Percentiles rank a stretch among this genome's conserved stretches.
Evolutionary conservation across 2,888 invertebrate genomes (phyloP).

Genomic region (Eupithecia subumbrata): DNA sequence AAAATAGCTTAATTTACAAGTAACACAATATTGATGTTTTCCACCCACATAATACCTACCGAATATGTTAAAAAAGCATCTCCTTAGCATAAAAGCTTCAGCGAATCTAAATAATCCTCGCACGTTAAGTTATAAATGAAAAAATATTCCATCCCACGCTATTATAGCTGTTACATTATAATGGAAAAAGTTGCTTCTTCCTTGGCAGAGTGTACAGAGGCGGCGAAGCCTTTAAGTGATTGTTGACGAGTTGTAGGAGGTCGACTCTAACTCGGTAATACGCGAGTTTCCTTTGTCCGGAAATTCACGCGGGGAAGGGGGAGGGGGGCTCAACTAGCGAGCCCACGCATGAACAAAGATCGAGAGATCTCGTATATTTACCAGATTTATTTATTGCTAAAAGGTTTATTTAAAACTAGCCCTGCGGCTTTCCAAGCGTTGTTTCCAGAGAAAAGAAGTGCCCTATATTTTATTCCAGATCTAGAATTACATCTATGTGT

Average conservation of each 20-base stretch:
- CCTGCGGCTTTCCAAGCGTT: not conserved
- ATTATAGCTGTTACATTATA: conserved; percentile 17
- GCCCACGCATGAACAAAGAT: not conserved
- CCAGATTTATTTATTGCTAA: not conserved
- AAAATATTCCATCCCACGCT: conserved; percentile 20
- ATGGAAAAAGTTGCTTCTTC: conserved; percentile 29
- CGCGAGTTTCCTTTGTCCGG: conserved; percentile 21
- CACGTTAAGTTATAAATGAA: conserved; percentile 17
- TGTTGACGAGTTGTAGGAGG: conserved; percentile 26
- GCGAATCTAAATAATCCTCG: conserved; percentile 17
- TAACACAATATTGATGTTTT: conserved; percentile 6
- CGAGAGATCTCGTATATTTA: not conserved
- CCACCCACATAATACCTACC: not conserved
- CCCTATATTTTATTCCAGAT: not conserved
- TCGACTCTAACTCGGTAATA: conserved; percentile 26
- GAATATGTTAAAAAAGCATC: not conserved
- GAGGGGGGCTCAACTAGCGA: not conserved
- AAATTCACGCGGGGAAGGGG: not conserved
- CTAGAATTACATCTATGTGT: not conserved
- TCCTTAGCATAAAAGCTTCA: conserved; percentile 5
- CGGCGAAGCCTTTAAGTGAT: conserved; percentile 30
- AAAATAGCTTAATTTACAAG: conserved; percentile 1
- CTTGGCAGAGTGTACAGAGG: conserved; percentile 2
- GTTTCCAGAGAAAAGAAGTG: not conserved
- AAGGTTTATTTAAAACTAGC: not conserved